Evolutionary conservation across 1,140 invertebrate genomes (phyloP), one percentile per base, ranked within the genome.

Genomic region (Atopsyche davidsoni): DNA sequence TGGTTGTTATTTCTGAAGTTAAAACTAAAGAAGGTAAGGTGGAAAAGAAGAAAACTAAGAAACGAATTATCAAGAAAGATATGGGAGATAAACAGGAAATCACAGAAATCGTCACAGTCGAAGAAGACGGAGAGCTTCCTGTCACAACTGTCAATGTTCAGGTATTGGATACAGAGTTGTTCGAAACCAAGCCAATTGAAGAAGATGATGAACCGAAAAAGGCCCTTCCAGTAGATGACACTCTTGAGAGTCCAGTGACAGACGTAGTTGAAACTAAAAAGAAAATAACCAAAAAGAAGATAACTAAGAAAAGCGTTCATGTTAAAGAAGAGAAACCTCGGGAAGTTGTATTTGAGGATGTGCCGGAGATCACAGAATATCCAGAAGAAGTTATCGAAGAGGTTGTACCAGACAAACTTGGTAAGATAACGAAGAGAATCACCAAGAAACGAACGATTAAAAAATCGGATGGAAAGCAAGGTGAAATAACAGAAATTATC

Each of bases 71-170:
- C 16, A 64, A 65, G 52, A 67, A 66, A 51, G 54, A 51, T 45
- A 59, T 54, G 19, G 63, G 60, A 25, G 46, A 51, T 17, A 65
- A 64, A 54, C 28, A 63, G 55, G 63, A 67, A 58, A 59, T 59
- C 2, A 66, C 63, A 19, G 60, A 69, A 51, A 60, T 67, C 57
- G 60, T 63, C 21, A 64, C 68, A 22, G 59, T 65, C 45, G 64
- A 67, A 60, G 65, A 70, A 51, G 60, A 66, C 49, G 62, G 58
- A 46, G 62, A 69, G 61, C 45, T 60, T 57, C 61, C 60, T 4
- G 22, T 60, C 58, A 63, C 53, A 21, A 60, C 58, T 14, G 64
- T 65, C 48, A 64, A 58, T 41, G 56, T 62, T 34, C 42, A 62
- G 21, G 22, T 35, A 23, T 19, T 22, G 2, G 35, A 25, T 9